phyloP scores from a whole-genome alignment of 2,888 invertebrate genomes.

The Phragmatobia fuliginosa region DNA sequence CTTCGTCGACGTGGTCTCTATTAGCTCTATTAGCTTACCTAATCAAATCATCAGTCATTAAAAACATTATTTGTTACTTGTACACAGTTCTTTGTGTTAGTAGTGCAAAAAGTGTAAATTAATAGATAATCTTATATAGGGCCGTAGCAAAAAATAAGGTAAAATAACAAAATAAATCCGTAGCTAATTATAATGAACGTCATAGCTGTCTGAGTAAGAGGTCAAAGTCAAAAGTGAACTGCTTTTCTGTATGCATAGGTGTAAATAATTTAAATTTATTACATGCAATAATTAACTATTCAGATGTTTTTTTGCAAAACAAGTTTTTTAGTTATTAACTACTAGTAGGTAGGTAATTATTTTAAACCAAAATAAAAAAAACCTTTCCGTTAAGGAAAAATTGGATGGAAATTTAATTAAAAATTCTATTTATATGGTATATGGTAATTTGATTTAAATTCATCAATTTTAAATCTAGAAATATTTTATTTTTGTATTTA shows the following conservation, averaged over 20 bases:
- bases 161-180: not conserved
- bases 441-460: too few relatives aligned
- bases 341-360: not conserved
- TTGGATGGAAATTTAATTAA: too few relatives aligned
- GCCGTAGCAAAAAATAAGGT: not conserved
- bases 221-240: not conserved
- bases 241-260: not conserved
- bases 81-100: too few relatives aligned
- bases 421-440: not conserved
- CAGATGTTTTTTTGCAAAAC: too few relatives aligned
- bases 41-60: too few relatives aligned
- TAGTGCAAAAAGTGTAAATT: not conserved
- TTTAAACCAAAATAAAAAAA: not conserved
- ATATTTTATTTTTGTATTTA: too few relatives aligned
- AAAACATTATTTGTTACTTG: too few relatives aligned
- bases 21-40: too few relatives aligned
- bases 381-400: not conserved
- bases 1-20: too few relatives aligned
- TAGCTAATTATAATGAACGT: not conserved
- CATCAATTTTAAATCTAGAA: too few relatives aligned
- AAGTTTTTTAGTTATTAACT: too few relatives aligned
- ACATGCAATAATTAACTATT: too few relatives aligned
- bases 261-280: not conserved
- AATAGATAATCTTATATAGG: not conserved
- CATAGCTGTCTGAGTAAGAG: not conserved